phyloP scores from a whole-genome alignment of 2,888 invertebrate genomes.

The Zygogramma bicolorata region DNA sequence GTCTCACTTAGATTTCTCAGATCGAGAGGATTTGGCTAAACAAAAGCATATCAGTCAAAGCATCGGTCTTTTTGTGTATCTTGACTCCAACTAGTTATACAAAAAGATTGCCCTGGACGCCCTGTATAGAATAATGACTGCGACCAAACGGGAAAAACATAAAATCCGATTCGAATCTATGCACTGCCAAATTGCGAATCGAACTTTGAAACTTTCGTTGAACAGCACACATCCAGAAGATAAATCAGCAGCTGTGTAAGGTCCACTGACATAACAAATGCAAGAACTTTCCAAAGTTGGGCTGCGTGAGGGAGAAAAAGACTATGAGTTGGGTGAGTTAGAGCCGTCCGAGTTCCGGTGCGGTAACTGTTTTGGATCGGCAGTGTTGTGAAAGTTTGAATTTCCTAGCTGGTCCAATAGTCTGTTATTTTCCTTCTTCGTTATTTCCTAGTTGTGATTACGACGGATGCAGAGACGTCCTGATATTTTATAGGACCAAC shows the following conservation, averaged over 20 bases:
- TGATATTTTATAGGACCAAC: no score
- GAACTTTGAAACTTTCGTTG: slow-evolving; percentile 59
- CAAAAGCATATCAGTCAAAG: no score
- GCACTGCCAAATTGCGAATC: background rate
- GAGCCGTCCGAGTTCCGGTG: slow-evolving; percentile 45
- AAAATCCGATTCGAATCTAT: background rate
- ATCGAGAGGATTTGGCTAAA: no score
- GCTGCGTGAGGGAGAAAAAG: slow-evolving; percentile 6
- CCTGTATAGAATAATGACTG: background rate
- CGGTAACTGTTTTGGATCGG: slow-evolving; percentile 43
- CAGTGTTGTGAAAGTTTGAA: slow-evolving; percentile 47
- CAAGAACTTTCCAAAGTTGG: slow-evolving; percentile 53
- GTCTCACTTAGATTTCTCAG: no score
- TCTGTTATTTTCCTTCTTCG: no score
- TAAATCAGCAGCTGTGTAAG: slow-evolving; percentile 62
- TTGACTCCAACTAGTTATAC: no score
- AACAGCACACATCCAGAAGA: slow-evolving; percentile 59
- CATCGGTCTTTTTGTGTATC: no score
- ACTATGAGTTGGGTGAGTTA: slow-evolving; percentile 31
- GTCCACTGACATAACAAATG: slow-evolving; percentile 66
- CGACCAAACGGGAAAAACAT: background rate
- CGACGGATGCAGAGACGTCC: background rate
- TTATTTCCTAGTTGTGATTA: slow-evolving; percentile 21
- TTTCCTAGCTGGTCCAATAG: no score
- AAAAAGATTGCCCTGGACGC: no score